phyloP scores from a whole-genome alignment of 2,113 vertebrate genomes.

The Trichechus manatus region DNA sequence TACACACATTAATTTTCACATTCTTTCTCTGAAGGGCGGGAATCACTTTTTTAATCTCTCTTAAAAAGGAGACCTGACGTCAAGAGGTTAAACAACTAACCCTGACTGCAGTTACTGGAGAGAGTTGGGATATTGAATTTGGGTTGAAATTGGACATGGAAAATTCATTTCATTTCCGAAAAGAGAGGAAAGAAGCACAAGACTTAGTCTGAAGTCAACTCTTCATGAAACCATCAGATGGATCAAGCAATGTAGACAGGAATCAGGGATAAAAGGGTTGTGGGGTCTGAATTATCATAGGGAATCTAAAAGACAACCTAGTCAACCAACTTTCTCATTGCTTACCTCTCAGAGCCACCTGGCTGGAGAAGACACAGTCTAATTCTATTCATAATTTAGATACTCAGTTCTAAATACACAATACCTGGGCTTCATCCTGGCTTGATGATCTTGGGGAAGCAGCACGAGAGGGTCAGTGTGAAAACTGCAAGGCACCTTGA shows the following conservation, averaged over 20 bases:
- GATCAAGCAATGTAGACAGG: too few relatives aligned
- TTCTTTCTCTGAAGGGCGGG: background rate
- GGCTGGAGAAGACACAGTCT: background rate
- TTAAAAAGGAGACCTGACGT: background rate
- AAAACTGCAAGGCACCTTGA: background rate
- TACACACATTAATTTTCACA: background rate
- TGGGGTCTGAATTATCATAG: background rate
- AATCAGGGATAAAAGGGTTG: background rate
- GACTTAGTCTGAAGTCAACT: background rate
- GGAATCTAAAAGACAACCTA: background rate
- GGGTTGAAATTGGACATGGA: background rate
- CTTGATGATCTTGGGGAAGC: background rate
- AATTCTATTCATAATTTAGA: background rate
- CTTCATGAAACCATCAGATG: background rate
- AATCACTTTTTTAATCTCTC: background rate
- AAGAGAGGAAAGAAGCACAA: background rate
- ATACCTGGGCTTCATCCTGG: background rate
- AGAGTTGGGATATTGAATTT: background rate
- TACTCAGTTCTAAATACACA: background rate
- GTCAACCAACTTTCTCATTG: fast-evolving
- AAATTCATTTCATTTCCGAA: background rate
- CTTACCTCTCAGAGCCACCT: too few relatives aligned
- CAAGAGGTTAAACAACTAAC: background rate
- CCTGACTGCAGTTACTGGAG: fast-evolving
- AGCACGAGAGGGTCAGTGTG: background rate